Evolutionary conservation across 2,888 invertebrate species (phyloP).

Genomic region (Phrixothrix hirtus): DNA sequence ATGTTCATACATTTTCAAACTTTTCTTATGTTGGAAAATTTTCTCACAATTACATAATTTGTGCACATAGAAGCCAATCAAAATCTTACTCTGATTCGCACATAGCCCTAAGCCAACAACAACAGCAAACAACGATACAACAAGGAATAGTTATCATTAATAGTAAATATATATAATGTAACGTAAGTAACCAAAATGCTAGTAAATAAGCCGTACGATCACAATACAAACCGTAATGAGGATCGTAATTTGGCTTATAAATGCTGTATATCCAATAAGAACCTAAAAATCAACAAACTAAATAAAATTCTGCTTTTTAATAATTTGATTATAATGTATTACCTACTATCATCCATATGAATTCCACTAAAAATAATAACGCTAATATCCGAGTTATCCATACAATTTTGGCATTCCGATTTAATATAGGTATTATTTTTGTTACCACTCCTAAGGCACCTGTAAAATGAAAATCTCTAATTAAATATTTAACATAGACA

Average conservation of each 20-base stretch:
- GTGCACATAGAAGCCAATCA: no score
- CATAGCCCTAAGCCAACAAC: no score
- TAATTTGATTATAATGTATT: background rate
- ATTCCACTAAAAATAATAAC: slow-evolving; percentile 5
- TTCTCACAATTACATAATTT: no score
- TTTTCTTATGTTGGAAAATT: no score
- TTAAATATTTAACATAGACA: no score
- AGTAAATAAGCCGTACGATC: slow-evolving; percentile 47
- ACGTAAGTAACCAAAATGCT: slow-evolving; percentile 43
- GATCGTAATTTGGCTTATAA: slow-evolving; percentile 42
- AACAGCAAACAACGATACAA: slow-evolving; percentile 36
- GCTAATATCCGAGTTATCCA: slow-evolving; percentile 3
- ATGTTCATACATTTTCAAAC: no score
- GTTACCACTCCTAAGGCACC: slow-evolving; percentile 21
- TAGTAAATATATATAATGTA: slow-evolving; percentile 34
- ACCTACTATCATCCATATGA: slow-evolving; percentile 19
- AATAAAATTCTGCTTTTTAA: background rate
- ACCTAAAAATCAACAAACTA: slow-evolving; percentile 36
- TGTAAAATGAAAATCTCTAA: no score
- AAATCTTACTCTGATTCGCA: no score
- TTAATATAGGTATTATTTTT: slow-evolving; percentile 20
- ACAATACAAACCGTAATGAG: slow-evolving; percentile 35
- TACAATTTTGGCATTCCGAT: slow-evolving; percentile 10
- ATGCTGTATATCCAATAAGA: slow-evolving; percentile 46
- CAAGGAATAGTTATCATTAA: slow-evolving; percentile 36